Evolutionary conservation across 2,797 vertebrate genomes (phyloP), one percentile per base, ranked within the genome.

Genomic region (Cottoperca gobio): DNA sequence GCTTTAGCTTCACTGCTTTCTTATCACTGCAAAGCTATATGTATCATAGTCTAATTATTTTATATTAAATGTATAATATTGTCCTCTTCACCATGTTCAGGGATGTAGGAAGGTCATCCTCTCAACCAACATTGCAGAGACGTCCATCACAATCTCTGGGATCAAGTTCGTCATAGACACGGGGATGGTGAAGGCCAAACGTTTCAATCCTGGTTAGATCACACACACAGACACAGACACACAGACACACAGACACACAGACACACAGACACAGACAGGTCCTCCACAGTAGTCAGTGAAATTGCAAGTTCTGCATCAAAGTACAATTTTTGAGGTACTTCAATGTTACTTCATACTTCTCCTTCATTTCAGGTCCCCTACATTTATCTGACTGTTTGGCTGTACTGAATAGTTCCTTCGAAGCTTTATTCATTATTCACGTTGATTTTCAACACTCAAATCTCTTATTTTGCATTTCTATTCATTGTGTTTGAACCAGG

Each of bases 171-270:
- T 99, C 68, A 94, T 99, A 42, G 98, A 99, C 90, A 97, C 97
- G 0, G 98, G 98, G 81, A 98, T 99, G 97, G 98, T 99, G 70
- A 99, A 99, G 92, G 97, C 98, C 73, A 99, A 99, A 90, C 96
- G 96, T 43, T 99, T 97, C 89, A 99, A 91, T 75, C 97, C 98
- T 46, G 97, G 98, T 99, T 81, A 96, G 95, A 63, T 0, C 28
- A 35, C 13, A 39, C n/a, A n/a, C n/a, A n/a, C n/a, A n/a, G n/a
- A n/a, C n/a, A n/a, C n/a, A n/a, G n/a, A n/a, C n/a, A n/a, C n/a
- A n/a, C n/a, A n/a, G n/a, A n/a, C n/a, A n/a, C n/a, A n/a, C n/a
- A n/a, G n/a, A n/a, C n/a, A n/a, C n/a, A n/a, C n/a, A n/a, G n/a
- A n/a, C n/a, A n/a, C n/a, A n/a, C n/a, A n/a, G n/a, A n/a, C n/a